Conservation (phyloP, 2,888 invertebrate genomes). For the Disparrhopalites patrizii region DNA sequence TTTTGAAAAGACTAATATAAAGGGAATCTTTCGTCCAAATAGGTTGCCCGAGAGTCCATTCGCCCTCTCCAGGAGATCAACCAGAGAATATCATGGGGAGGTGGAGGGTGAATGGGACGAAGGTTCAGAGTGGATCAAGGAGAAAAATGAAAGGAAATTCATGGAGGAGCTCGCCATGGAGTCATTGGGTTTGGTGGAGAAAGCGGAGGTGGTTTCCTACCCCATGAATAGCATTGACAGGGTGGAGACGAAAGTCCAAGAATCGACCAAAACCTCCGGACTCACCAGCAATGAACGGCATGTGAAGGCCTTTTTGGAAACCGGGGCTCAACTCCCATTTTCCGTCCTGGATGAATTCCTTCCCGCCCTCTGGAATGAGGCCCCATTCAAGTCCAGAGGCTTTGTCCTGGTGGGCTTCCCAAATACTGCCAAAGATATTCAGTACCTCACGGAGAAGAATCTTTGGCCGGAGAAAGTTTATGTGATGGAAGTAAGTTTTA, state of each 20-base stretch:
- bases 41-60: background rate
- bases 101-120: conserved; percentile 10
- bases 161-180: background rate
- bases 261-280: background rate
- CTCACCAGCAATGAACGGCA: conserved; percentile 31
- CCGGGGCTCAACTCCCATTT: conserved; percentile 55
- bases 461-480: conserved; percentile 57
- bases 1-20: no score
- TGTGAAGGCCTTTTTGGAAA: conserved; percentile 57
- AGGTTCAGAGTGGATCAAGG: conserved; percentile 2
- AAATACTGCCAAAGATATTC: conserved; percentile 57
- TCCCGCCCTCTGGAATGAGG: conserved; percentile 57
- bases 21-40: no score
- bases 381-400: conserved; percentile 56
- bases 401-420: conserved; percentile 63
- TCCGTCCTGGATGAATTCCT: conserved; percentile 54
- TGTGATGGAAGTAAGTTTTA: conserved; percentile 25
- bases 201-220: conserved; percentile 10
- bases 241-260: conserved; percentile 22
- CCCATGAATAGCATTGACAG: conserved; percentile 33
- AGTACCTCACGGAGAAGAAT: conserved; percentile 56
- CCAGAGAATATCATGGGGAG: no score
- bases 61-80: no score
- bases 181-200: background rate
- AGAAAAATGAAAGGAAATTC: background rate